Conservation (phyloP, 2,797 vertebrate genomes). For the Gephyroberyx darwinii region DNA sequence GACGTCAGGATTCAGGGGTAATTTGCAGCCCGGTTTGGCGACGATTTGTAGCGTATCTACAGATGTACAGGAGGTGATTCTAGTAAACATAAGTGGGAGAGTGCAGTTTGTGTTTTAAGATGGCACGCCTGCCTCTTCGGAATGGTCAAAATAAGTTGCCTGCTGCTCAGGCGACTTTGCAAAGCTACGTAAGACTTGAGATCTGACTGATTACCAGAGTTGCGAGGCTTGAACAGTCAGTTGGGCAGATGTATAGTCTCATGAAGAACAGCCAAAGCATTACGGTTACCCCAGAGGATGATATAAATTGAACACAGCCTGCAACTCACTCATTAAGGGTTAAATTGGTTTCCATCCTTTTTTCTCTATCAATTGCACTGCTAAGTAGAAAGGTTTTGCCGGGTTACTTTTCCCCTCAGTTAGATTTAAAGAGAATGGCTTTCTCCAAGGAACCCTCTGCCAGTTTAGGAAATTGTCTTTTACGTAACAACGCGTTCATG, state of each 20-base stretch:
- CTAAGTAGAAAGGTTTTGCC: slow-evolving; percentile 41
- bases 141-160: neutral
- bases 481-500: slow-evolving; percentile 28
- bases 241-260: neutral
- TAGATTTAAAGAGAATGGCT: slow-evolving; percentile 26
- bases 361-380: slow-evolving; percentile 28
- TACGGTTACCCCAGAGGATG: slow-evolving; percentile 1
- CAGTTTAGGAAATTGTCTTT: slow-evolving; percentile 32
- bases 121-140: slow-evolving; percentile 3
- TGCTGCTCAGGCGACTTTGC: neutral
- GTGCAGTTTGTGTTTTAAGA: slow-evolving; percentile 17
- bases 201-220: neutral
- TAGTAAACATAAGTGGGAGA: neutral
- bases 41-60: slow-evolving; percentile 35
- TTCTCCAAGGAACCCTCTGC: slow-evolving; percentile 12
- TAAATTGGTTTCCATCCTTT: slow-evolving; percentile 28
- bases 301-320: slow-evolving; percentile 27
- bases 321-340: slow-evolving; percentile 43
- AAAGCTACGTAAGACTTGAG: slow-evolving; percentile 25
- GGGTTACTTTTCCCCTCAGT: slow-evolving; percentile 6
- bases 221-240: neutral
- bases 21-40: slow-evolving; percentile 44
- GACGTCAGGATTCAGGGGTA: slow-evolving; percentile 41
- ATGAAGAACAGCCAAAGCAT: slow-evolving; percentile 14
- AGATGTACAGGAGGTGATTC: slow-evolving; percentile 24